These are phyloP conservation scores for Bombus superbus DNA, from an alignment of 1,140 invertebrate species.

Conservation along the genomic window DNA sequence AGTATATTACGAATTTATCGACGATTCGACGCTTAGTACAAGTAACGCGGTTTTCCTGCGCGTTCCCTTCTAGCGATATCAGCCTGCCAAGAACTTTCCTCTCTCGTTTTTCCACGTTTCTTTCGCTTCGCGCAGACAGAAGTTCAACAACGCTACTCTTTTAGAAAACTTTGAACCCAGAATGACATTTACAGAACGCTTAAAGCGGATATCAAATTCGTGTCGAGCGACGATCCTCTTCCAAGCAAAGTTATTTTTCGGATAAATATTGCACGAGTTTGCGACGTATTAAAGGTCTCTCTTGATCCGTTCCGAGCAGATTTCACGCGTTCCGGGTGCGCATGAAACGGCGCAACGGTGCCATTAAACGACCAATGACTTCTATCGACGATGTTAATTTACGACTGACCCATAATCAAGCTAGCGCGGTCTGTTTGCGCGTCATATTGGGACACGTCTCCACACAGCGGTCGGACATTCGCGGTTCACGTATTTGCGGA, in stretches of 20 bases:
- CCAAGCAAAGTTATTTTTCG: neutral
- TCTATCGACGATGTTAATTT: constrained; percentile 39
- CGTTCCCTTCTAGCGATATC: neutral
- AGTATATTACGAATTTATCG: constrained; percentile 52
- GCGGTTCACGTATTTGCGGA: constrained; percentile 51
- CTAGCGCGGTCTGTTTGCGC: constrained; percentile 45
- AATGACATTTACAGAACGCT: neutral
- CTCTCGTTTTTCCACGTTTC: neutral
- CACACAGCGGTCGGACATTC: constrained; percentile 7
- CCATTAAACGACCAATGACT: neutral
- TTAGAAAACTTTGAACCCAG: neutral
- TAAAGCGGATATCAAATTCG: neutral
- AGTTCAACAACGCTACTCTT: neutral
- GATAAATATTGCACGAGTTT: neutral
- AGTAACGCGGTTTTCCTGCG: neutral
- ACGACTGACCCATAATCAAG: constrained; percentile 49
- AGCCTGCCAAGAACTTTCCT: neutral
- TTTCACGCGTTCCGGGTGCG: neutral
- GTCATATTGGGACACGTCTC: constrained; percentile 33
- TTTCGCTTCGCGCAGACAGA: no score
- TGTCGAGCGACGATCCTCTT: neutral
- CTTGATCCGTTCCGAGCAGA: no score
- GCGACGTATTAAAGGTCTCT: neutral
- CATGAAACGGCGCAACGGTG: neutral
- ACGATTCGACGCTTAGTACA: constrained; percentile 16